A percentile compares a stretch with the other conserved stretches of the same genome.
phyloP scores from a whole-genome alignment of 2,888 invertebrate genomes.

The Andrena bicolor region DNA sequence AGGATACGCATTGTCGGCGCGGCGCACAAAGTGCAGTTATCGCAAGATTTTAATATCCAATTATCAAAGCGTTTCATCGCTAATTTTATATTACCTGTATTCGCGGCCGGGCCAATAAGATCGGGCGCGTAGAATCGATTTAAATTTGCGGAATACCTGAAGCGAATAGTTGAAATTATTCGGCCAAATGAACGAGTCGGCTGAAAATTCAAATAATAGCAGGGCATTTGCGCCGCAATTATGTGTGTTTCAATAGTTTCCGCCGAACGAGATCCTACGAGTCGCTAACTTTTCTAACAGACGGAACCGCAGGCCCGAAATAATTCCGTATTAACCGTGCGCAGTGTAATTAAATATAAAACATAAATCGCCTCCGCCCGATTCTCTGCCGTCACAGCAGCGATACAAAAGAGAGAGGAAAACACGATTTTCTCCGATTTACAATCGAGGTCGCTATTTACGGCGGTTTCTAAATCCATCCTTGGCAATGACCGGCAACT shows the following conservation, averaged over 20 bases:
- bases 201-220: slow-evolving; percentile 70
- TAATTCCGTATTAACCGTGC: slow-evolving; percentile 39
- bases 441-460: no score
- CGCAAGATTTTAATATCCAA: slow-evolving; percentile 64
- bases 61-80: slow-evolving; percentile 69
- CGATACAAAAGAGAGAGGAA: background rate
- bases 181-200: slow-evolving; percentile 69
- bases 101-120: slow-evolving; percentile 63
- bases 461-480: no score
- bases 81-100: slow-evolving; percentile 64
- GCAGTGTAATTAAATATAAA: slow-evolving; percentile 25
- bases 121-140: slow-evolving; percentile 64
- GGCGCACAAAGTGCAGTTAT: slow-evolving; percentile 46
- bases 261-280: slow-evolving; percentile 48
- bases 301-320: slow-evolving; percentile 33
- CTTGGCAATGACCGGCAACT: no score
- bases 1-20: background rate
- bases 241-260: slow-evolving; percentile 60
- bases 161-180: slow-evolving; percentile 74
- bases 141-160: slow-evolving; percentile 70
- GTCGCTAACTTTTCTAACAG: slow-evolving; percentile 58
- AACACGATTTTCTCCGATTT: background rate
- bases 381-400: background rate
- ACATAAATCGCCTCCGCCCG: slow-evolving; percentile 13
- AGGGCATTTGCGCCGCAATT: slow-evolving; percentile 52